Evolutionary conservation across 2,113 vertebrate species (phyloP), one percentile per base, ranked within the genome.

Genomic region (Callospermophilus lateralis): DNA sequence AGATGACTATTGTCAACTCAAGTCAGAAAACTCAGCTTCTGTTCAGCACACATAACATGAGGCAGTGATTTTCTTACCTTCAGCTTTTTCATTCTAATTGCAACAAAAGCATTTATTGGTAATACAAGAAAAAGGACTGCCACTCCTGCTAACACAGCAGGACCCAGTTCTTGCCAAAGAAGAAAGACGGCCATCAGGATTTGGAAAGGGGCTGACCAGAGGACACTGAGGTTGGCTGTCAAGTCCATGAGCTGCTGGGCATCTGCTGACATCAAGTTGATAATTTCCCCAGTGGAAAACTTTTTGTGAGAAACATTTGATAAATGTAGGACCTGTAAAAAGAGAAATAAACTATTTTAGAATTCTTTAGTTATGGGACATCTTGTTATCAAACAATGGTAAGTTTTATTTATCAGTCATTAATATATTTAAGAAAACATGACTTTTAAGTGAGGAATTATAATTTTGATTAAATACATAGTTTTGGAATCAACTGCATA

Each of bases 171-270:
- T 87, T 97, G 94, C 98, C 98, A 98, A 61, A 99, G 98, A 34
- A 98, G 97, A 20, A 83, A 0, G 4, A 98, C 51, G 65, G 96
- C 93, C 96, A 98, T 93, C 51, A 98, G 77, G 68, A 98, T 98
- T 86, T 98, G 98, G 89, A 98, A 97, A 51, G 98, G 98, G 30
- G 97, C 98, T 30, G 98, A 98, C 97, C 98, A 98, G 65, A 99
- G 96, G 6, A 98, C 92, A 68, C 96, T 98, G 74, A 98, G 67
- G 86, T 96, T 98, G 74, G 97, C 24, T 15, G 96, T 55, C 7
- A 99, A 95, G 51, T 98, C 98, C 97, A 98, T 97, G 74, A 98
- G 96, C 61, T 98, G 97, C 78, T 98, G 97, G 68, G 96, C 94
- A 95, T 98, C 98, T 58, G 91, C 74, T 58, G 96, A 98, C 95